phyloP scores from a whole-genome alignment of 1,140 invertebrate species.

The Melanaphis sacchari region DNA sequence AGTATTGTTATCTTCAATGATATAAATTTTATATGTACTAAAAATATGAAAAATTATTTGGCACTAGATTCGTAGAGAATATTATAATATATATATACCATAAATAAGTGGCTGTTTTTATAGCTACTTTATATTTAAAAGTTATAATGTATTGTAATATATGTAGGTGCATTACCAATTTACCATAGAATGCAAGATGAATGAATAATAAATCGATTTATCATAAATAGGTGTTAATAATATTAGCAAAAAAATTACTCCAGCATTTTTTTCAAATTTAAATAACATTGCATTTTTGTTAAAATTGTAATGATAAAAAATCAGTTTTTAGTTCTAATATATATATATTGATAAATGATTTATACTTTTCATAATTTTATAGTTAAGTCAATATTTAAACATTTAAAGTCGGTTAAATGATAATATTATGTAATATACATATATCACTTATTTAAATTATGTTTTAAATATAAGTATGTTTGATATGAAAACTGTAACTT shows the following conservation, averaged over 20 bases:
- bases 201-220: neutral
- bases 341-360: no score
- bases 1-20: neutral
- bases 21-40: neutral
- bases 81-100: no score
- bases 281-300: neutral
- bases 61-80: neutral
- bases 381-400: no score
- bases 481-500: no score
- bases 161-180: neutral
- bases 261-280: neutral
- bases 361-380: no score
- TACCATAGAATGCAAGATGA: neutral
- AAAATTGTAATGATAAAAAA: neutral
- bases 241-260: neutral
- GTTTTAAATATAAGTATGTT: no score
- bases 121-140: no score
- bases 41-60: neutral
- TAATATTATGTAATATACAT: no score
- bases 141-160: neutral
- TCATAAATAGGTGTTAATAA: neutral
- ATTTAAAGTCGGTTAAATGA: no score
- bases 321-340: no score
- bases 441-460: no score
- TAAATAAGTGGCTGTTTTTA: neutral